These are phyloP conservation scores for Pandion haliaetus DNA, from an alignment of 2,113 vertebrate species.

Conservation along the genomic window DNA sequence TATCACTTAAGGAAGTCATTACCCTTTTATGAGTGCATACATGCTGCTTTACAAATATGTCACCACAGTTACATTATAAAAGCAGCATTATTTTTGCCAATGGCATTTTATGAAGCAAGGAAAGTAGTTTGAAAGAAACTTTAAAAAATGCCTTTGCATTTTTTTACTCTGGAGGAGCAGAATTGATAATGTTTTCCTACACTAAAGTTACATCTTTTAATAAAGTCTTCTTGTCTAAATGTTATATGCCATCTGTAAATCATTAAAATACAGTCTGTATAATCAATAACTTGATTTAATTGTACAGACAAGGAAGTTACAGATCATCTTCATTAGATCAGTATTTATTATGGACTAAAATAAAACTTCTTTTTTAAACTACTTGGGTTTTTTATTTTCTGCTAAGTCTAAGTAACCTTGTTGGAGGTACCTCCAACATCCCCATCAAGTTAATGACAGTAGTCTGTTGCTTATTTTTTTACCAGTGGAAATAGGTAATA, in stretches of 20 bases:
- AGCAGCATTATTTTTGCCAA: conserved; percentile 64
- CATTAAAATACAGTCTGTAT: conserved; percentile 10
- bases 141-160: conserved; percentile 15
- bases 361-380: neutral
- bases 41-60: conserved; percentile 73
- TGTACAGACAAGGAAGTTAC: neutral
- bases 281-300: neutral
- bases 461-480: neutral
- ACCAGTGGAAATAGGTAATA: neutral
- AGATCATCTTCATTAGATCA: conserved; percentile 10
- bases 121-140: conserved; percentile 60
- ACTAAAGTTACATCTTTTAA: neutral
- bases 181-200: neutral
- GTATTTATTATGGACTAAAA: neutral
- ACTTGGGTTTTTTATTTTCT: neutral
- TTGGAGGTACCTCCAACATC: neutral
- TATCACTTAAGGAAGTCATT: conserved; percentile 75
- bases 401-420: neutral
- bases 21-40: conserved; percentile 72
- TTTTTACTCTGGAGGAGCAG: neutral
- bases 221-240: neutral
- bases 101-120: conserved; percentile 59
- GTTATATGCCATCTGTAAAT: neutral
- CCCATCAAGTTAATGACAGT: neutral
- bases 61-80: conserved; percentile 65